Evolutionary conservation across 2,113 vertebrate species (phyloP), one percentile per base, ranked within the genome.

Genomic region (Bungarus multicinctus): DNA sequence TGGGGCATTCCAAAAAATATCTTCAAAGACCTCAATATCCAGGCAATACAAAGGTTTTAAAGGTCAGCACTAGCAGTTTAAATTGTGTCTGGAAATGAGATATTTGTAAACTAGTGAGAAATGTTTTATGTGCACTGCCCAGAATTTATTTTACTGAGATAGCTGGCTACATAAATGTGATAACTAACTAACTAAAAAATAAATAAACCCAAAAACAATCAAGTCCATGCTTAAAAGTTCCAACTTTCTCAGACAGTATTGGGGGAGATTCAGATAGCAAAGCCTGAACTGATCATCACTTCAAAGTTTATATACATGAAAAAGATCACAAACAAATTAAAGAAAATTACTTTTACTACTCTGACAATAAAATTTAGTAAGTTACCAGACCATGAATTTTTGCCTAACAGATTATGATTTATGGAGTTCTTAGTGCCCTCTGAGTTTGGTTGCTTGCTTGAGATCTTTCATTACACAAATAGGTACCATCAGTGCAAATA

Each of bases 401-500:
- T 69, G 60, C 90, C 52, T 88, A 52, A 34, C 39, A 93, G 30
- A 92, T 34, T 91, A 90, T 69, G 50, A 95, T 95, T 95, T 94
- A 96, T 91, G 64, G 64, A 69, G n/a, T 74, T 74, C n/a, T 34
- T 18, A 74, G n/a, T 74, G 64, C 12, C n/a, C 64, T 74, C 4
- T 34, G n/a, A 74, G 14, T 14, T 74, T 74, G 64, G 5, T 34
- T 74, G 64, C 14, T 69, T 64, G 60, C 10, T 69, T 69, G 60
- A 69, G 30, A 4, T 69, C 27, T 69, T 74, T 74, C 64, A 34
- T 74, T 74, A 74, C n/a, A n/a, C n/a, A 74, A 18, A 2, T 34
- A 6, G n/a, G 14, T 74, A 34, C 30, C 12, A 74, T 34, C 64
- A 69, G n/a, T 74, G 64, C n/a, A 64, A 60, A 64, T 64, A n/a